phyloP scores from a whole-genome alignment of 1,140 invertebrate species.

The Bursaphelenchus mucronatus region DNA sequence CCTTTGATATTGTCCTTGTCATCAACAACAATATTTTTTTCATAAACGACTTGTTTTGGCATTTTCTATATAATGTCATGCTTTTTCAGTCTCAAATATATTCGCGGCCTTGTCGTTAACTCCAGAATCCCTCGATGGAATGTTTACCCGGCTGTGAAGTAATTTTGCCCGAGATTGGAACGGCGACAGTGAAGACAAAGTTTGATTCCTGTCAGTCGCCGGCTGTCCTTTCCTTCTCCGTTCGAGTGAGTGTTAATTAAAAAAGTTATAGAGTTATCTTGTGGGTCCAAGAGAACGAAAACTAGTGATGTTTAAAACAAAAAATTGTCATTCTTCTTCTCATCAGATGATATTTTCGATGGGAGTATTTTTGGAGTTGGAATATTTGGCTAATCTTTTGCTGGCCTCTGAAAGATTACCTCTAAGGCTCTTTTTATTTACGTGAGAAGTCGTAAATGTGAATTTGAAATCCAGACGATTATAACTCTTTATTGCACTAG shows the following conservation, averaged over 20 bases:
- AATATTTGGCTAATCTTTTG: not conserved
- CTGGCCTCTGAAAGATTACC: not conserved
- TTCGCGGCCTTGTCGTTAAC: too few species aligned
- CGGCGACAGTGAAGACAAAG: slow-evolving; percentile 1
- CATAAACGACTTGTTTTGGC: too few species aligned
- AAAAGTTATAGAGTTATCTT: not conserved
- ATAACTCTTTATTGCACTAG: too few species aligned
- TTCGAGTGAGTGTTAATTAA: slow-evolving; percentile 10
- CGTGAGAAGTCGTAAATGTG: not conserved
- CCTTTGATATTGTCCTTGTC: too few species aligned
- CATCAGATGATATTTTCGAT: not conserved
- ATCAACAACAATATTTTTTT: too few species aligned
- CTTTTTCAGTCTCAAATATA: too few species aligned
- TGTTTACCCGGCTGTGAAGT: slow-evolving; percentile 13
- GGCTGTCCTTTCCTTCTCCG: slow-evolving; percentile 3
- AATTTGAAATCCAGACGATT: too few species aligned
- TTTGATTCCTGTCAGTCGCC: slow-evolving; percentile 10
- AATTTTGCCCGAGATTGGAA: not conserved
- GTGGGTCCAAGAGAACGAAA: not conserved
- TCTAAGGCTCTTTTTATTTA: slow-evolving; percentile 2
- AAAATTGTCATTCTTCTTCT: not conserved
- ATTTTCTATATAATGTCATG: too few species aligned
- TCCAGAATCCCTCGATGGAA: not conserved
- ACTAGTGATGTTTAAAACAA: not conserved
- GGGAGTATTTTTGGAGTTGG: not conserved